phyloP scores from a whole-genome alignment of 2,797 vertebrate species.

The Aratinga solstitialis region DNA sequence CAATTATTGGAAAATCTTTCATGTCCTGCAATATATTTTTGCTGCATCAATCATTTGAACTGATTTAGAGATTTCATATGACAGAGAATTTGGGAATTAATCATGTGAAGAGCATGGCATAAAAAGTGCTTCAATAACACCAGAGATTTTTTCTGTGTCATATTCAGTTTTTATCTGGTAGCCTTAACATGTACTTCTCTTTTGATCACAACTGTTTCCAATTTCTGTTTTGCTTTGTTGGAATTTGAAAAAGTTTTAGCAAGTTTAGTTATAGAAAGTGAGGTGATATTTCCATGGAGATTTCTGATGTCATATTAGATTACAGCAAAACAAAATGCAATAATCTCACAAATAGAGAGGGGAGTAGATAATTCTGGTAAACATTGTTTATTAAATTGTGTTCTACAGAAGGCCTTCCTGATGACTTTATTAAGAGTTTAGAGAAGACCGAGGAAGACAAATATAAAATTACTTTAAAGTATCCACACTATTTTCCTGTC shows the following conservation, averaged over 20 bases:
- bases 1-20: background rate
- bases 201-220: background rate
- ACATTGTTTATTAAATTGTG: background rate
- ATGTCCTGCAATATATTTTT: background rate
- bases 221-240: background rate
- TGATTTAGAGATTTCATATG: background rate
- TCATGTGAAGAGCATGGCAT: background rate
- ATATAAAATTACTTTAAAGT: conserved; percentile 89
- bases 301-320: background rate
- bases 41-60: background rate
- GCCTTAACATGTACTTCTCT: background rate
- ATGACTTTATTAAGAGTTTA: conserved; percentile 87
- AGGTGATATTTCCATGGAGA: background rate
- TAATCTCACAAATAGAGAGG: background rate
- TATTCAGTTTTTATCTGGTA: background rate
- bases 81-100: background rate
- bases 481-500: conserved; percentile 93
- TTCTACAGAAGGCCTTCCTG: conserved; percentile 85
- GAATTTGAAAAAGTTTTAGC: background rate
- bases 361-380: background rate
- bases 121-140: background rate
- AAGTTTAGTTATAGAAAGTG: background rate
- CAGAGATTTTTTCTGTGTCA: background rate
- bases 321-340: background rate
- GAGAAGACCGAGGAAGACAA: conserved; percentile 80